Evolutionary conservation across 2,888 invertebrate genomes (phyloP).

Genomic region (Agonopterix arenella): DNA sequence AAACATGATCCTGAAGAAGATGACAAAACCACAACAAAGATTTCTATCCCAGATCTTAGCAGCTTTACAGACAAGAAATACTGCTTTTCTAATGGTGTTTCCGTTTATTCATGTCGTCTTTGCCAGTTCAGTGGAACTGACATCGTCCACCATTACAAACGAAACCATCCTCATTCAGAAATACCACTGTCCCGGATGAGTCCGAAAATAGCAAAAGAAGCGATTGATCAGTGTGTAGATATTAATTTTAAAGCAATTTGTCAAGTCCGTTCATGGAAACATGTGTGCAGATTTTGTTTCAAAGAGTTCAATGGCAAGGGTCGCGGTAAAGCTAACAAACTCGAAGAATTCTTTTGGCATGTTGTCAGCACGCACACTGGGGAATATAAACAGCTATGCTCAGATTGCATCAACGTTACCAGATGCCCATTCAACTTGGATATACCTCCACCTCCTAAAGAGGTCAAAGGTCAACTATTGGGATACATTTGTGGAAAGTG

Average conservation of each 20-base stretch:
- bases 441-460: conserved; percentile 59
- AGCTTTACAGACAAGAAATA: conserved; percentile 62
- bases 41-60: conserved; percentile 32
- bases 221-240: conserved; percentile 71
- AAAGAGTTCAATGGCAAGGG: conserved; percentile 36
- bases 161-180: conserved; percentile 80
- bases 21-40: not conserved
- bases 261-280: conserved; percentile 48
- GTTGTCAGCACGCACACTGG: conserved; percentile 85
- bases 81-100: conserved; percentile 50
- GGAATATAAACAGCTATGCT: conserved; percentile 83
- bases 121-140: conserved; percentile 77
- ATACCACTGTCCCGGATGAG: conserved; percentile 79
- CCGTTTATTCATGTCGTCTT: conserved; percentile 74
- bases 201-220: conserved; percentile 64
- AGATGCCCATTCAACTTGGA: conserved; percentile 48
- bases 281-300: conserved; percentile 59
- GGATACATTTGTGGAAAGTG: conserved; percentile 84
- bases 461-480: conserved; percentile 50
- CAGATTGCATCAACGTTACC: conserved; percentile 66
- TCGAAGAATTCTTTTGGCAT: conserved; percentile 82
- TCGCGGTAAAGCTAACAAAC: conserved; percentile 26
- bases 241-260: conserved; percentile 48
- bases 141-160: conserved; percentile 81
- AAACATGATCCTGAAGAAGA: conserved; percentile 5